Conservation (phyloP, 2,888 invertebrate species). For the Diachrysia chrysitis region DNA sequence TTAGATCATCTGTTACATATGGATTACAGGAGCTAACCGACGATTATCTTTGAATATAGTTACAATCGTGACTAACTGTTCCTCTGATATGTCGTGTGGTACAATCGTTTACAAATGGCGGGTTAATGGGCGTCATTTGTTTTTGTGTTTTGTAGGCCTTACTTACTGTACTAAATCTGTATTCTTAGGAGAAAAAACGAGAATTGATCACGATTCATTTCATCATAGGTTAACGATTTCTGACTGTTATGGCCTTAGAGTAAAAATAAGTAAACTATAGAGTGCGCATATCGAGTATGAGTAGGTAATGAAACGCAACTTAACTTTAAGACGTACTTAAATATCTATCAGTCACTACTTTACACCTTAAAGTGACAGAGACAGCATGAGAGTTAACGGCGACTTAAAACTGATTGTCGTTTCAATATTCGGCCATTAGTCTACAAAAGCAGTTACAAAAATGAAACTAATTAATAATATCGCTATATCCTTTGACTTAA, state of each 20-base stretch:
- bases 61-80: conserved; percentile 57
- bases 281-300: too few species aligned
- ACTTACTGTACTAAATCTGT: not conserved
- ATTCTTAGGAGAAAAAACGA: not conserved
- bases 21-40: conserved; percentile 58
- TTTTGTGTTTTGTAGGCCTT: not conserved
- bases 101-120: conserved; percentile 11
- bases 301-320: too few species aligned
- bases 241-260: too few species aligned
- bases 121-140: not conserved
- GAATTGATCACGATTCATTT: not conserved
- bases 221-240: too few species aligned
- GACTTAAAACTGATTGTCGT: too few species aligned
- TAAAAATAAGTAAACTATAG: too few species aligned
- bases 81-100: conserved; percentile 15
- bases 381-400: too few species aligned
- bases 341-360: too few species aligned
- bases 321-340: too few species aligned
- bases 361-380: too few species aligned
- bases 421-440: too few species aligned
- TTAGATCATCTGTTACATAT: conserved; percentile 61
- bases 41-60: conserved; percentile 57
- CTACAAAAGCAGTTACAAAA: not conserved
- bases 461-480: not conserved
- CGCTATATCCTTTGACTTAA: conserved; percentile 9